phyloP scores from a whole-genome alignment of 1,140 invertebrate genomes.

The Drosophila micromelanica region DNA sequence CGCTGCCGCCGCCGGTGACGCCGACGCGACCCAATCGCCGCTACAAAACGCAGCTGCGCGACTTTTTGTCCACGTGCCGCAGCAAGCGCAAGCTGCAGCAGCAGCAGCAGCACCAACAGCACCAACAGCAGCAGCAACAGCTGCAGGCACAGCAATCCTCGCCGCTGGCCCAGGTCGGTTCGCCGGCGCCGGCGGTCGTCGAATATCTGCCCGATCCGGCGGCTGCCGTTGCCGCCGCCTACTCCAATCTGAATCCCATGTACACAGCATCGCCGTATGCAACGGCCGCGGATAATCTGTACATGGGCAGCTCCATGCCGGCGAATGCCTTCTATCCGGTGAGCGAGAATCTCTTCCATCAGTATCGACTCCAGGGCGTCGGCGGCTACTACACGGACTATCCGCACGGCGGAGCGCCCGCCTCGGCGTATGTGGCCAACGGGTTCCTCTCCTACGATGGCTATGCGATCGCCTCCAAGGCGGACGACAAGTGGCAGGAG shows the following conservation, averaged over 20 bases:
- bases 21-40: constrained; percentile 92
- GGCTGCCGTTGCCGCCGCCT: constrained; percentile 90
- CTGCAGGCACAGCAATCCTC: constrained; percentile 67
- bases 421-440: constrained; percentile 89
- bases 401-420: constrained; percentile 85
- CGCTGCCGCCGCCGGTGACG: constrained; percentile 86
- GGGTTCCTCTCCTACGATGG: constrained; percentile 88
- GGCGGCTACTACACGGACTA: constrained; percentile 92
- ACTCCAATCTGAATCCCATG: constrained; percentile 93
- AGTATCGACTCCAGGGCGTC: constrained; percentile 90
- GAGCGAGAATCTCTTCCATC: constrained; percentile 93
- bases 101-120: constrained; percentile 63
- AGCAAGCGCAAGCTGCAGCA: constrained; percentile 93
- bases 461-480: constrained; percentile 82
- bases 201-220: constrained; percentile 89
- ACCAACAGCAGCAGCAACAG: constrained; percentile 85
- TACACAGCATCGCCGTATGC: constrained; percentile 87
- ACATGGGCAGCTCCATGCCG: constrained; percentile 88
- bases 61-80: constrained; percentile 96
- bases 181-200: constrained; percentile 86
- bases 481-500: constrained; percentile 84
- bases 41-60: constrained; percentile 96
- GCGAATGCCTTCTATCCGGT: constrained; percentile 90
- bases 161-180: constrained; percentile 82
- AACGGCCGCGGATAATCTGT: constrained; percentile 87